Evolutionary conservation across 1,140 invertebrate genomes (phyloP), one percentile per base, ranked within the genome.

Genomic region (Zelostemma sp.): DNA sequence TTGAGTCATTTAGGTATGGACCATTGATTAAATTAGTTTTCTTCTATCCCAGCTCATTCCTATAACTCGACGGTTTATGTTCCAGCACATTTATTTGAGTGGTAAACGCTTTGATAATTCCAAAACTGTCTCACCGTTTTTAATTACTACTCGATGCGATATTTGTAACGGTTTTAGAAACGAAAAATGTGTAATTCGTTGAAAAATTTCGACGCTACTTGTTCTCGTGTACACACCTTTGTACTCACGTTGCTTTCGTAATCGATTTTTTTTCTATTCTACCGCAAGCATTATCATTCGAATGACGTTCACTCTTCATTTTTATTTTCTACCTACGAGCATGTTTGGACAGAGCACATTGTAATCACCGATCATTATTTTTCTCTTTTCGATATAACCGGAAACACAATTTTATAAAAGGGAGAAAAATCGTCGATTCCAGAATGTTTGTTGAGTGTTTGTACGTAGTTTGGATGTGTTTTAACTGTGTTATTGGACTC

Each of bases 1-100:
- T 84, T 85, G 82, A 84, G 82, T 86, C 83, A 86, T 83, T 86
- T 86, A 86, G 84, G 84, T 86, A 85, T 86, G 84, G 81, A 85
- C 82, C 80, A 84, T 83, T 77, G 83, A 79, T 84, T 85, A 82
- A 84, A 68, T 78, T 84, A 85, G 84, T 81, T 80, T 85, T 80
- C 84, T 82, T 81, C 65, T 81, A 80, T 73, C 67, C 67, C 81
- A 80, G 79, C 76, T 80, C 47, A 56, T 60, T 68, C 74, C 78
- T 78, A 69, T 81, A 81, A 84, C 68, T 80, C 71, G 60, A 76
- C 80, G 80, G 74, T 79, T 82, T 83, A 80, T 83, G 72, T 83
- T 84, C 79, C 79, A 82, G 82, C 82, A 82, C 82, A 82, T 81
- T 78, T 69, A 70, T 76, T 81, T 81, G 57, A 76, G 67, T 79